Percentiles rank a stretch among this genome's conserved stretches.
Evolutionary conservation across 2,797 vertebrate genomes (phyloP).

Genomic region (Hyperoplus immaculatus): DNA sequence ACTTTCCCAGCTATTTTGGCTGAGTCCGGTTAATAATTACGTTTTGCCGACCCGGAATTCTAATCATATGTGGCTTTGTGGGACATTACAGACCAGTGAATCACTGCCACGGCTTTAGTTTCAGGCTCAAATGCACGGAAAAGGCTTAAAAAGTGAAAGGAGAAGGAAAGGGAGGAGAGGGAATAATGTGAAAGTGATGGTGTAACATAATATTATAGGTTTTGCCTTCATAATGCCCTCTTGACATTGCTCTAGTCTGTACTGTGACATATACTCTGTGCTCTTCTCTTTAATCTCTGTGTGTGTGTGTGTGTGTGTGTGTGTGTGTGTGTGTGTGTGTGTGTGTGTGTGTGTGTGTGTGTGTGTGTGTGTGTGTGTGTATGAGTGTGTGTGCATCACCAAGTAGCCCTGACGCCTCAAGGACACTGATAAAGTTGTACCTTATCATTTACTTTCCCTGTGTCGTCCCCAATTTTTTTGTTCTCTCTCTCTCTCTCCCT

Average conservation of each 20-base stretch:
- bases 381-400: slow-evolving; percentile 15
- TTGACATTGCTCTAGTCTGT: slow-evolving; percentile 10
- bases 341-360: neutral
- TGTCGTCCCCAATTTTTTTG: slow-evolving; percentile 60
- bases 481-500: slow-evolving; percentile 54
- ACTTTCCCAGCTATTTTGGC: slow-evolving; percentile 54
- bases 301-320: neutral
- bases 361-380: slow-evolving; percentile 14
- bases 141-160: neutral
- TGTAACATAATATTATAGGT: neutral
- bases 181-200: neutral
- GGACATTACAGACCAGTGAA: slow-evolving; percentile 50
- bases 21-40: slow-evolving; percentile 59
- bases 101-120: slow-evolving; percentile 26
- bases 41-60: slow-evolving; percentile 48
- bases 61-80: slow-evolving; percentile 38
- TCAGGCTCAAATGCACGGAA: slow-evolving; percentile 14
- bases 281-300: slow-evolving; percentile 34
- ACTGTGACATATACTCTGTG: neutral
- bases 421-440: slow-evolving; percentile 76
- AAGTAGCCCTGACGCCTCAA: slow-evolving; percentile 51
- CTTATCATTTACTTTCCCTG: slow-evolving; percentile 70
- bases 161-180: neutral
- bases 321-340: slow-evolving; percentile 10
- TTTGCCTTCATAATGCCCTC: neutral